phyloP scores from a whole-genome alignment of 2,888 invertebrate species.

The Spicauda simplicius region DNA sequence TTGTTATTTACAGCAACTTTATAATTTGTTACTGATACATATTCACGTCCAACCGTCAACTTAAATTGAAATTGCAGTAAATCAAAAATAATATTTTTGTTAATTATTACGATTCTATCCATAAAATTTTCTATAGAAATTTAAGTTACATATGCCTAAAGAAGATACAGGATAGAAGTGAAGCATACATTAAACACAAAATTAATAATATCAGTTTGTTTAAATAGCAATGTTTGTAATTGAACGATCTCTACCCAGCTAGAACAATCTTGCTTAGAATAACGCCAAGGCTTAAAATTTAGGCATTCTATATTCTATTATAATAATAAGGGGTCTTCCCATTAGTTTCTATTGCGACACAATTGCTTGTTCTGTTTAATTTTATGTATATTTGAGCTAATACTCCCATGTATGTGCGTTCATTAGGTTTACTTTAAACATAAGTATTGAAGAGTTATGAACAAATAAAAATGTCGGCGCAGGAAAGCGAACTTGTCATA shows the following conservation, averaged over 20 bases:
- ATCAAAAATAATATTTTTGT: no score
- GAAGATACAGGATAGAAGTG: no score
- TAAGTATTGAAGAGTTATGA: neutral
- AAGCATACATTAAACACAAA: no score
- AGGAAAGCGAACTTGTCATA: no score
- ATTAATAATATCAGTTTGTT: neutral
- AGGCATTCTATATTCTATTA: conserved; percentile 15
- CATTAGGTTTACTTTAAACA: conserved; percentile 1
- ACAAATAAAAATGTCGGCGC: neutral
- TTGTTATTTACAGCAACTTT: neutral
- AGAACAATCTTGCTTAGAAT: conserved; percentile 25
- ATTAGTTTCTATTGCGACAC: conserved; percentile 29
- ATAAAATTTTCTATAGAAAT: no score
- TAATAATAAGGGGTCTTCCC: conserved; percentile 19
- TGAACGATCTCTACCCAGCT: conserved; percentile 36
- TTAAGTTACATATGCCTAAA: no score
- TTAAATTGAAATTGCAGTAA: no score
- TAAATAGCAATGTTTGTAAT: conserved; percentile 39
- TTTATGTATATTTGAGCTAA: conserved; percentile 14
- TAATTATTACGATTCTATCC: no score
- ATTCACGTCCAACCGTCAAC: no score
- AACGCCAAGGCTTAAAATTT: conserved; percentile 25
- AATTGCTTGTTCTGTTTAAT: conserved; percentile 37
- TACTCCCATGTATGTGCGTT: conserved; percentile 21
- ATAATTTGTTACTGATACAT: no score